These are phyloP conservation scores for Lytechinus variegatus DNA, from an alignment of 35 echinoderm and acorn worm species.

Conservation along the genomic window DNA sequence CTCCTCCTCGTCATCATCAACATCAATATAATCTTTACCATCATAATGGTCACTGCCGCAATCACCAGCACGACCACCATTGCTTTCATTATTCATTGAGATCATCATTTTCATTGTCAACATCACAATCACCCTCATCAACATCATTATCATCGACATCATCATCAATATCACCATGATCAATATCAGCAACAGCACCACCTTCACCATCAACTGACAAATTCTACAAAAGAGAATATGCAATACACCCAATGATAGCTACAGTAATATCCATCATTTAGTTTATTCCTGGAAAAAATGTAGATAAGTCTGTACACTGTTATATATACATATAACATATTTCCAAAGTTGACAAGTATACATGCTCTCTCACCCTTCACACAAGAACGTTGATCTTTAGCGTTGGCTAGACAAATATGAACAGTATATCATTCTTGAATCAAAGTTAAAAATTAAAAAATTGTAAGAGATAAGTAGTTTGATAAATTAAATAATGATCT, in stretches of 20 bases:
- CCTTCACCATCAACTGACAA: no score
- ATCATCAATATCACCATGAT: not conserved
- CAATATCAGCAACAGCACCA: no score
- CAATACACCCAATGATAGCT: not conserved
- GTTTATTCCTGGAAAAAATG: not conserved
- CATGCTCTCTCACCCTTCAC: not conserved
- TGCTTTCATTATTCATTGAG: not conserved
- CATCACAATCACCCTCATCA: not conserved
- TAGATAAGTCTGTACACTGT: slow-evolving; percentile 42
- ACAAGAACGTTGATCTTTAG: not conserved
- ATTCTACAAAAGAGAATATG: no score
- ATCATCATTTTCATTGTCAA: not conserved
- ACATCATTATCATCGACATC: not conserved
- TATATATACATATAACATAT: not conserved
- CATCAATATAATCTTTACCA: not conserved
- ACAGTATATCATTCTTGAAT: not conserved
- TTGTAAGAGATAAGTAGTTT: not conserved
- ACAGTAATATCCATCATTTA: not conserved
- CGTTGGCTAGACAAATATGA: not conserved
- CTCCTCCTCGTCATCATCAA: slow-evolving; percentile 4
- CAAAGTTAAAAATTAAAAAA: not conserved
- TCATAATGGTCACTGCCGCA: not conserved
- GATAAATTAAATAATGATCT: no score
- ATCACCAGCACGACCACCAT: not conserved
- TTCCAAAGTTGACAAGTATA: not conserved